These are phyloP conservation scores for Nyctalus aviator DNA, from an alignment of 2,797 vertebrate genomes.

Conservation along the genomic window DNA sequence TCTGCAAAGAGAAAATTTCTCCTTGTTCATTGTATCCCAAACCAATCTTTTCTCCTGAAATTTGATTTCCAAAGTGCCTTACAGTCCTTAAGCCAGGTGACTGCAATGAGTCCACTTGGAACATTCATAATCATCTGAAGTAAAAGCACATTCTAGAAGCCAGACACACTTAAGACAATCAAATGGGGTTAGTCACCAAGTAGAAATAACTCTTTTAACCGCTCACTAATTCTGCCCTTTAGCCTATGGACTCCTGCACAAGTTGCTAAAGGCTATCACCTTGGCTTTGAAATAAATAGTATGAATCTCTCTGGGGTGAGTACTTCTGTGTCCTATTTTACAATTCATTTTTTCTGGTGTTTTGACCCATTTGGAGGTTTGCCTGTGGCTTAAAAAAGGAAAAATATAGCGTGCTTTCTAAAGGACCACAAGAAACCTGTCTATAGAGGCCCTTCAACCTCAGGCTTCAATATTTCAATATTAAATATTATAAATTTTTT, in stretches of 20 bases:
- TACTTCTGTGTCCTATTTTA: neutral
- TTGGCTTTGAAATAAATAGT: slow-evolving; percentile 53
- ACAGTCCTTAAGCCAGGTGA: slow-evolving; percentile 83
- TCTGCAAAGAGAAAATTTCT: slow-evolving; percentile 78
- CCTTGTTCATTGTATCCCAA: slow-evolving; percentile 81
- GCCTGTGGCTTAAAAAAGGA: neutral
- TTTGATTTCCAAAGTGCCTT: slow-evolving; percentile 88
- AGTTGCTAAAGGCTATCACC: slow-evolving; percentile 45
- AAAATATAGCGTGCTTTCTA: neutral
- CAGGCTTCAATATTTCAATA: neutral
- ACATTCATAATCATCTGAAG: slow-evolving; percentile 78
- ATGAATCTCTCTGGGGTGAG: slow-evolving; percentile 57
- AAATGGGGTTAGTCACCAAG: slow-evolving; percentile 62
- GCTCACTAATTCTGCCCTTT: slow-evolving; percentile 14
- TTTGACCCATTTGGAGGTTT: neutral
- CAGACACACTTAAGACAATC: slow-evolving; percentile 78
- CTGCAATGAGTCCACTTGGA: slow-evolving; percentile 74
- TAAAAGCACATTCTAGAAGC: slow-evolving; percentile 66
- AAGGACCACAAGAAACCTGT: neutral
- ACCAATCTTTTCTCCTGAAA: slow-evolving; percentile 86
- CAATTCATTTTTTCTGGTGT: slow-evolving; percentile 38
- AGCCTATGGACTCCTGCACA: neutral
- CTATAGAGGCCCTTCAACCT: neutral
- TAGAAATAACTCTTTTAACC: slow-evolving; percentile 75
- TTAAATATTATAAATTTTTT: neutral